Conservation (phyloP, 2,797 vertebrate genomes). For the Bradypus variegatus region DNA sequence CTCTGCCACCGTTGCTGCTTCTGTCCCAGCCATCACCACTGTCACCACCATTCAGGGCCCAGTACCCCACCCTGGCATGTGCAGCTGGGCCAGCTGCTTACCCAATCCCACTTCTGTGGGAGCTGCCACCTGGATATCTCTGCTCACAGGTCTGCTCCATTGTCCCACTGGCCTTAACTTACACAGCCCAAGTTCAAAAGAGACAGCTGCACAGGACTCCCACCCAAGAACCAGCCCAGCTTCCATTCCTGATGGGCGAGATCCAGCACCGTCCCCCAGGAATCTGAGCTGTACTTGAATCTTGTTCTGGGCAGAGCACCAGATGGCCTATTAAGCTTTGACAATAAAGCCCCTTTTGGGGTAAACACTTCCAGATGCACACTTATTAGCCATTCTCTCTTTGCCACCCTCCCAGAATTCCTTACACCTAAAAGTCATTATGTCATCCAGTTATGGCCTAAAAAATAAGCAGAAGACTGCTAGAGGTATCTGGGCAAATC, state of each 20-base stretch:
- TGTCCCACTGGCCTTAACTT: not conserved
- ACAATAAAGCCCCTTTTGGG: not conserved
- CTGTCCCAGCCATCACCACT: not conserved
- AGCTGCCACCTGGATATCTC: not conserved
- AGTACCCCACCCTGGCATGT: not conserved
- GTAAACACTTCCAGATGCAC: not conserved
- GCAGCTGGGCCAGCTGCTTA: not conserved
- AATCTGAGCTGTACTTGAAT: not conserved
- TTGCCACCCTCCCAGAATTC: not conserved
- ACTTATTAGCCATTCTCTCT: not conserved
- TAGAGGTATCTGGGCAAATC: slow-evolving; percentile 19
- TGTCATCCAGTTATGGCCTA: not conserved
- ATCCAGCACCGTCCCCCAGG: not conserved
- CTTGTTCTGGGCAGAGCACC: not conserved
- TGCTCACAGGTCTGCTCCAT: not conserved
- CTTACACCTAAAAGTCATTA: not conserved
- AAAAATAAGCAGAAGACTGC: not conserved
- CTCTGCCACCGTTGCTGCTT: not conserved
- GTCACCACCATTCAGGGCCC: not conserved
- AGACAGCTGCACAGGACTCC: too few relatives aligned
- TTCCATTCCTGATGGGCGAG: not conserved
- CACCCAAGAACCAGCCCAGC: not conserved
- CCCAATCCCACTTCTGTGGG: not conserved
- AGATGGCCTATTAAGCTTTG: not conserved
- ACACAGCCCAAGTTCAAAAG: not conserved